Conservation (phyloP, 2,888 invertebrate species). For the Ethmia dodecea region DNA sequence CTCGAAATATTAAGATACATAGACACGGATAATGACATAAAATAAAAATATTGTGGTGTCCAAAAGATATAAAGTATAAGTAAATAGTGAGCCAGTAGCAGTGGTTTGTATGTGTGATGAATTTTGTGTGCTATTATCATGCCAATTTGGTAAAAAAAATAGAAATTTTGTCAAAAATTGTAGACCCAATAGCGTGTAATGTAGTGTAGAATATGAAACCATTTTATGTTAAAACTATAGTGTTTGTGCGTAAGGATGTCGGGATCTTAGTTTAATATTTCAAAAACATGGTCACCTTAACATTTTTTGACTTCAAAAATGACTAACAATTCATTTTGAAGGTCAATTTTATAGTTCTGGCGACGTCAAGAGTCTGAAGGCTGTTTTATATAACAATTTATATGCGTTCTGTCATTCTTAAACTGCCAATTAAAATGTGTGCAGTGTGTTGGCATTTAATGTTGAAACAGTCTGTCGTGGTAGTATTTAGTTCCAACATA, state of each 20-base stretch:
- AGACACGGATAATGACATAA: constrained; percentile 23
- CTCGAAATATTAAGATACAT: constrained; percentile 20
- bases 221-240: too few species aligned
- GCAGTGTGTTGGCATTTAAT: constrained; percentile 70
- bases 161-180: constrained; percentile 24
- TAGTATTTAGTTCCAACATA: constrained; percentile 26
- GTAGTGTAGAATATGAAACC: too few species aligned
- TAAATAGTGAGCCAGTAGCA: constrained; percentile 28
- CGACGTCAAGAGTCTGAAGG: too few species aligned
- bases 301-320: too few species aligned
- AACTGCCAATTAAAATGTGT: constrained; percentile 56
- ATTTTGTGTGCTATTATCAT: constrained; percentile 38
- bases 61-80: constrained; percentile 11
- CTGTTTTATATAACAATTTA: background rate
- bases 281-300: too few species aligned
- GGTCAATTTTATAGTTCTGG: too few species aligned
- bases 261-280: too few species aligned
- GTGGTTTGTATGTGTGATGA: constrained; percentile 27
- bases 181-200: constrained; percentile 67
- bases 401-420: too few species aligned
- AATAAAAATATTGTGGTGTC: constrained; percentile 19
- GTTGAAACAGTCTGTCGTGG: constrained; percentile 28
- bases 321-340: too few species aligned
- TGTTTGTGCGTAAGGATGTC: too few species aligned
- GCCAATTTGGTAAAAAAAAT: constrained; percentile 34